These are phyloP conservation scores for Epinephelus moara DNA, from an alignment of 2,113 vertebrate species.

Conservation along the genomic window DNA sequence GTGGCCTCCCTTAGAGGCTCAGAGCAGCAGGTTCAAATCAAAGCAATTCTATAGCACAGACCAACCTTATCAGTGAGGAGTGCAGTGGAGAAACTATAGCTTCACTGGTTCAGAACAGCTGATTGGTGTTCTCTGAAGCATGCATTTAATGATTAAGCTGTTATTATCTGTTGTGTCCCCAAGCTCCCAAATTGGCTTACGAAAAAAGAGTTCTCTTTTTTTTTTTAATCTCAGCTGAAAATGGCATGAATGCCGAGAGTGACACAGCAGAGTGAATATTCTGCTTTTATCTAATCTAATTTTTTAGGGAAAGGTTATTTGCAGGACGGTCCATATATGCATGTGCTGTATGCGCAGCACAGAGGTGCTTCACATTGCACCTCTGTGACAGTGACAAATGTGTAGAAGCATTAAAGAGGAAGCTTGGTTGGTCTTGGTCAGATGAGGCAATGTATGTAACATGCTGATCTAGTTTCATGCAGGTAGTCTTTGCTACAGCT, in stretches of 20 bases:
- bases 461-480: neutral
- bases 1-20: constrained; percentile 55
- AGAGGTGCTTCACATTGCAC: neutral
- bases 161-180: constrained; percentile 43
- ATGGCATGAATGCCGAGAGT: constrained; percentile 15
- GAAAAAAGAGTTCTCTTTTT: constrained; percentile 37
- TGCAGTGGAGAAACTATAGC: constrained; percentile 35
- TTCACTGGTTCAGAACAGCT: constrained; percentile 53
- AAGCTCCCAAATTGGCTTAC: constrained; percentile 48
- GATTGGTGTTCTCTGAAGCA: constrained; percentile 64
- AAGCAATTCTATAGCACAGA: constrained; percentile 65
- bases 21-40: constrained; percentile 74
- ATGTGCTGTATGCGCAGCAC: neutral
- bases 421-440: neutral
- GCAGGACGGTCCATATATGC: neutral
- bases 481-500: neutral
- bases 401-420: neutral
- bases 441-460: neutral
- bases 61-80: constrained; percentile 67
- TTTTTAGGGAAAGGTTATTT: neutral
- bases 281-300: neutral
- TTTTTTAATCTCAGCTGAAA: constrained; percentile 41
- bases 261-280: constrained; percentile 15
- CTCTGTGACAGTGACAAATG: neutral
- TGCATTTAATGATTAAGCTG: constrained; percentile 58